These are phyloP conservation scores for Circaetus cinerascens DNA, from an alignment of 2,113 vertebrate species.

Conservation along the genomic window DNA sequence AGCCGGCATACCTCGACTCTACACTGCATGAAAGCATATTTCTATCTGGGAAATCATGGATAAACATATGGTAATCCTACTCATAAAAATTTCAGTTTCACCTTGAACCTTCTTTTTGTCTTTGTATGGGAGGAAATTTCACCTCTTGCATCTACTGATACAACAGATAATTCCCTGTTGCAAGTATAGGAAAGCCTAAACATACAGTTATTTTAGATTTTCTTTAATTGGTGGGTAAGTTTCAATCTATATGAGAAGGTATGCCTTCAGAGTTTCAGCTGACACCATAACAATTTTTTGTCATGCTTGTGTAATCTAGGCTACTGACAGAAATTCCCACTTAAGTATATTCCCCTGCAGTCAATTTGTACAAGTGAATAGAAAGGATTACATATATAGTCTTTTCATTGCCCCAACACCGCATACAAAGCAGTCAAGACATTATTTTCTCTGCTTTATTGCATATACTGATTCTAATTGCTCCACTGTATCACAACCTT, in stretches of 20 bases:
- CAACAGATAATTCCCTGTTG: neutral
- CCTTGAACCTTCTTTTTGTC: neutral
- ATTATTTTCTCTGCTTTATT: neutral
- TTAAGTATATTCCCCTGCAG: neutral
- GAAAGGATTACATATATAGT: neutral
- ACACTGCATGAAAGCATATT: neutral
- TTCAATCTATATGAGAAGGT: neutral
- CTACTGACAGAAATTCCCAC: neutral
- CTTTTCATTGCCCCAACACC: neutral
- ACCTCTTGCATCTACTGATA: neutral
- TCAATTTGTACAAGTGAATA: neutral
- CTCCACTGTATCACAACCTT: neutral
- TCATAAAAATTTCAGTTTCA: neutral
- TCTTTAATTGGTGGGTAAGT: neutral
- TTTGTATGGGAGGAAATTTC: neutral
- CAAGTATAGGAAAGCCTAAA: neutral
- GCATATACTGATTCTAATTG: neutral
- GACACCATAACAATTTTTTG: neutral
- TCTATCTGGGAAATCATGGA: neutral
- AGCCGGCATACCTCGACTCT: fast-evolving
- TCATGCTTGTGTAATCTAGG: neutral
- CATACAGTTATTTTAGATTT: neutral
- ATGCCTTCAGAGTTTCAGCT: neutral
- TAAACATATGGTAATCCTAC: neutral
- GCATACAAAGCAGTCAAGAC: neutral